phyloP scores from a whole-genome alignment of 2,888 invertebrate genomes.

The Ditula angustiorana region DNA sequence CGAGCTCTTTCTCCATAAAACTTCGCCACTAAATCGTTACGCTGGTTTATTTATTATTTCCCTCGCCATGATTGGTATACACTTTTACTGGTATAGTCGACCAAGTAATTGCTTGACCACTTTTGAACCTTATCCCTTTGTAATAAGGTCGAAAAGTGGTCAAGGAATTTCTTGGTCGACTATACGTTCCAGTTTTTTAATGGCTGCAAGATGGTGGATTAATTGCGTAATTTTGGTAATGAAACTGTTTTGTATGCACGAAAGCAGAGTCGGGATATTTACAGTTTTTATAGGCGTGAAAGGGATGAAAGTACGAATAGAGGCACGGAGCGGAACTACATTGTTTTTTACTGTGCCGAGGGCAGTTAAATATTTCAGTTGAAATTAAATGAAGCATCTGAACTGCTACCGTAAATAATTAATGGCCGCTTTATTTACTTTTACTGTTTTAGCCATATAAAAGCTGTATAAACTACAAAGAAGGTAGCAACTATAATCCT shows the following conservation, averaged over 20 bases:
- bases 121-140: too few relatives aligned
- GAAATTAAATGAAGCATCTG: conserved; percentile 7
- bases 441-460: background rate
- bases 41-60: conserved; percentile 27
- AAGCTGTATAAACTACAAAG: background rate
- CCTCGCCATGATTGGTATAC: conserved; percentile 21
- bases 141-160: too few relatives aligned
- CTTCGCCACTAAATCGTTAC: conserved; percentile 4
- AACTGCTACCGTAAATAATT: background rate
- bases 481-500: background rate
- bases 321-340: conserved; percentile 17
- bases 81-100: conserved; percentile 29
- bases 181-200: conserved; percentile 37
- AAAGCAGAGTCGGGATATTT: background rate
- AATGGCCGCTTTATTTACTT: background rate
- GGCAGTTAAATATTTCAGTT: conserved; percentile 11
- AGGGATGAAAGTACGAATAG: conserved; percentile 25
- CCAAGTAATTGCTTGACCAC: too few relatives aligned
- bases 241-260: conserved; percentile 28
- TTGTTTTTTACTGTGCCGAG: background rate
- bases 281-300: conserved; percentile 23
- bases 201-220: conserved; percentile 32
- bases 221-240: conserved; percentile 35
- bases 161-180: too few relatives aligned
- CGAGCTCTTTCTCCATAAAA: conserved; percentile 12